phyloP scores from a whole-genome alignment of 2,888 invertebrate genomes.

The Phlogophora meticulosa region DNA sequence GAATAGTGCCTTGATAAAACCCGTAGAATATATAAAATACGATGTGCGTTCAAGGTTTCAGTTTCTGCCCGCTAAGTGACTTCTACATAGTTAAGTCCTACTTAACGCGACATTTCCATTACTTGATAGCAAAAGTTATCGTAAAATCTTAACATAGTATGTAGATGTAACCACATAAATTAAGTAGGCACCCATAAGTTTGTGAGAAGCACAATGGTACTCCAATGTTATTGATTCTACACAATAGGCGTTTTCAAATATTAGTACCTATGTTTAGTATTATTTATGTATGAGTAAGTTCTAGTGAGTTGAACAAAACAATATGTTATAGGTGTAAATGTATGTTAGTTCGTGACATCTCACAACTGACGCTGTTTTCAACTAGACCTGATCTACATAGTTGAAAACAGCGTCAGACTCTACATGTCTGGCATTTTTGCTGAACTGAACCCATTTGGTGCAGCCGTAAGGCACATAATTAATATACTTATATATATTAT shows the following conservation, averaged over 20 bases:
- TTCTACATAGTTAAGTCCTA: constrained; percentile 4
- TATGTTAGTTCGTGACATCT: neutral
- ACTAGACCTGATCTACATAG: too few relatives aligned
- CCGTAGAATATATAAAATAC: neutral
- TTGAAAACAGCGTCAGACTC: too few relatives aligned
- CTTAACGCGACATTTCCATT: constrained; percentile 39
- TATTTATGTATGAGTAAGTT: too few relatives aligned
- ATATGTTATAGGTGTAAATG: neutral
- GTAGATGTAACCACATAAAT: constrained; percentile 16
- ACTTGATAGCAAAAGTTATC: constrained; percentile 36
- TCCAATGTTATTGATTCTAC: constrained; percentile 75
- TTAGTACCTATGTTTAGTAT: constrained; percentile 14
- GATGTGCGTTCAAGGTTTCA: constrained; percentile 1
- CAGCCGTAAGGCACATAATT: too few relatives aligned
- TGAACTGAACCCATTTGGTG: too few relatives aligned
- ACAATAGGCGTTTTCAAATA: constrained; percentile 67
- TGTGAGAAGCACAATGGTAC: constrained; percentile 69
- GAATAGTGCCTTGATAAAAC: too few relatives aligned
- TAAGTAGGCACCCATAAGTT: constrained; percentile 37
- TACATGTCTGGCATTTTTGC: too few relatives aligned
- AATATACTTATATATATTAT: too few relatives aligned
- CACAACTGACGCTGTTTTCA: too few relatives aligned
- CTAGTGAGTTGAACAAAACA: neutral
- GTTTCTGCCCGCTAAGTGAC: constrained; percentile 1
- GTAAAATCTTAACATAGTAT: constrained; percentile 34